Conservation (phyloP, 2,113 vertebrate species). For the Galeopterus variegatus region DNA sequence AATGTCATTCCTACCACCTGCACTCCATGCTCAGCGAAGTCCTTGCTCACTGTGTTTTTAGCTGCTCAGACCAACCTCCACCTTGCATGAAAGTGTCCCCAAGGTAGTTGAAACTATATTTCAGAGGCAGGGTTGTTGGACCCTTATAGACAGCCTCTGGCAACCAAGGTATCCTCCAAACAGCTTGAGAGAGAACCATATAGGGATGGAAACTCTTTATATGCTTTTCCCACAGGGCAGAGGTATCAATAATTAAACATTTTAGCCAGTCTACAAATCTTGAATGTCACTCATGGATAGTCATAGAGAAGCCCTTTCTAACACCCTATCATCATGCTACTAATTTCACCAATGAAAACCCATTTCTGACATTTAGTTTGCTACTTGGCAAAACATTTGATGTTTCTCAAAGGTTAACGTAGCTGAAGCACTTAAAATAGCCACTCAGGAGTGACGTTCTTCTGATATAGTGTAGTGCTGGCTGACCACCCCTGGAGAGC, state of each 20-base stretch:
- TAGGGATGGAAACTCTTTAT: not conserved
- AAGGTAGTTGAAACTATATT: not conserved
- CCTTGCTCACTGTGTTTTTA: not conserved
- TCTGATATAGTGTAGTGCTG: not conserved
- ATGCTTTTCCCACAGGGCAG: not conserved
- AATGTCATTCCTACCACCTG: not conserved
- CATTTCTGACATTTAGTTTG: not conserved
- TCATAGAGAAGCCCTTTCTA: not conserved
- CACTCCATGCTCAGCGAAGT: not conserved
- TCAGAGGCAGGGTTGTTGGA: not conserved
- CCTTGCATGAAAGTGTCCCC: not conserved
- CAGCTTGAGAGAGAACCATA: not conserved
- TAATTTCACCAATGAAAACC: not conserved
- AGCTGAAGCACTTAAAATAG: not conserved
- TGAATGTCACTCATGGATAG: not conserved
- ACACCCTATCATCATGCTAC: too few species aligned
- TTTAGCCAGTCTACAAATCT: not conserved
- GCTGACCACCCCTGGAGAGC: not conserved
- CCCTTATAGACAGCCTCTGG: not conserved
- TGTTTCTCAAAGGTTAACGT: constrained; percentile 10
- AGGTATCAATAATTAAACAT: not conserved
- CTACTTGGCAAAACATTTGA: not conserved
- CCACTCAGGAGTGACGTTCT: not conserved
- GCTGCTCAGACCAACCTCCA: not conserved
- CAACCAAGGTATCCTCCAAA: not conserved